A percentile compares a stretch with the other conserved stretches of the same genome.
Evolutionary conservation across 2,797 vertebrate genomes (phyloP).

Genomic region (Coregonus ussuriensis): DNA sequence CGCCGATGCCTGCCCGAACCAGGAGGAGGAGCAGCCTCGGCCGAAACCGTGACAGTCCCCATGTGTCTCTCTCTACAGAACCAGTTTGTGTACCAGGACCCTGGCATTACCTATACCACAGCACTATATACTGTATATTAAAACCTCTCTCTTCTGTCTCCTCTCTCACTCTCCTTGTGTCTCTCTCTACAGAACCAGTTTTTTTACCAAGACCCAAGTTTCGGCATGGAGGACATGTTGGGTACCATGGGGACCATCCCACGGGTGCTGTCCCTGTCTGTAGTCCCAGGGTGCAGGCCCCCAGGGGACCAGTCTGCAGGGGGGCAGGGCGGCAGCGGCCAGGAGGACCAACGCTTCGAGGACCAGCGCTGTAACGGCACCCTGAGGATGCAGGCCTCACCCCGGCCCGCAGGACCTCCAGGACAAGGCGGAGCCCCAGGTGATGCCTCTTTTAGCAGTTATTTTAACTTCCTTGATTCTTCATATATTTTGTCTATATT

Average conservation of each 20-base stretch:
- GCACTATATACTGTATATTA: not conserved
- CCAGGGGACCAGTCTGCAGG: slow-evolving; percentile 79
- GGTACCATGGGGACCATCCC: slow-evolving; percentile 80
- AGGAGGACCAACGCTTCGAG: slow-evolving; percentile 89
- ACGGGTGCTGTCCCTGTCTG: slow-evolving; percentile 73
- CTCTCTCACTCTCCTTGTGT: not conserved
- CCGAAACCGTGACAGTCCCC: too few species aligned
- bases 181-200: slow-evolving; percentile 69
- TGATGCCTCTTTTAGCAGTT: not conserved
- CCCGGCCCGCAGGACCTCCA: slow-evolving; percentile 59
- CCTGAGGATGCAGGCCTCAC: slow-evolving; percentile 83
- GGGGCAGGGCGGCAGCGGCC: slow-evolving; percentile 72
- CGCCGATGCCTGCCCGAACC: too few species aligned
- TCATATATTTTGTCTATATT: not conserved
- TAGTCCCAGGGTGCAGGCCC: slow-evolving; percentile 73
- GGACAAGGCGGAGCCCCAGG: not conserved
- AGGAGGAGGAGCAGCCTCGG: too few species aligned
- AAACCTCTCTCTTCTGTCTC: not conserved
- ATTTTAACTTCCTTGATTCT: not conserved
- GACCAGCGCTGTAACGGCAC: slow-evolving; percentile 94
- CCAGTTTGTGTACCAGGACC: slow-evolving; percentile 76
- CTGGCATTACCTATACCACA: slow-evolving; percentile 49
- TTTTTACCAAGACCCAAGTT: slow-evolving; percentile 74
- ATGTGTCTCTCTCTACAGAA: slow-evolving; percentile 48
- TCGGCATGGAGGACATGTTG: slow-evolving; percentile 80